Conservation (phyloP, 2,797 vertebrate genomes). For the Gymnocypris eckloni region DNA sequence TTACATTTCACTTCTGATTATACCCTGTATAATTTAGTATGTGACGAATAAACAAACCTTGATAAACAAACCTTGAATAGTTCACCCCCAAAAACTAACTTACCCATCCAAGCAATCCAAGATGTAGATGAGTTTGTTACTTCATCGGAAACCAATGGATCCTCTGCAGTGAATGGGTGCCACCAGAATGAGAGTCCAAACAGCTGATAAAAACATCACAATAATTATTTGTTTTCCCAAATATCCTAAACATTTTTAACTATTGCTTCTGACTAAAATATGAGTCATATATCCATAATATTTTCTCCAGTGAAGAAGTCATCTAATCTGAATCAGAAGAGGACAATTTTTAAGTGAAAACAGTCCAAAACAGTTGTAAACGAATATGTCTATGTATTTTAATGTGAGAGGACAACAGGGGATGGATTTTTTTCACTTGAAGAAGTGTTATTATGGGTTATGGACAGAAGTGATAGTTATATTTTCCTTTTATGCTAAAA, state of each 20-base stretch:
- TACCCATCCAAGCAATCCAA: too few species aligned
- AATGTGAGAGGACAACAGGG: too few species aligned
- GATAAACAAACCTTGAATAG: not conserved
- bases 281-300: not conserved
- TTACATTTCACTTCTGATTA: too few species aligned
- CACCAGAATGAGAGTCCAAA: not conserved
- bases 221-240: not conserved
- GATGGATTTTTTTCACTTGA: too few species aligned
- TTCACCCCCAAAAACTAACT: not conserved
- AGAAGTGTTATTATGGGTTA: too few species aligned
- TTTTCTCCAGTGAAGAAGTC: not conserved
- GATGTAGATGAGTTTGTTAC: too few species aligned
- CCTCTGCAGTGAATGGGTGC: not conserved
- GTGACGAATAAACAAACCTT: too few species aligned
- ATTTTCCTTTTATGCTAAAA: not conserved
- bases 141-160: not conserved
- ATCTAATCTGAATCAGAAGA: not conserved
- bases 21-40: too few species aligned
- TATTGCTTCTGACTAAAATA: not conserved
- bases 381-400: too few species aligned
- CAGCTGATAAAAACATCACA: not conserved
- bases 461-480: too few species aligned
- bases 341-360: not conserved
- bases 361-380: not conserved
- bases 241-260: not conserved